Percentiles rank a stretch among this genome's conserved stretches.
These are phyloP conservation scores for Tinamus guttatus DNA, from an alignment of 2,113 vertebrate genomes.

Conservation along the genomic window DNA sequence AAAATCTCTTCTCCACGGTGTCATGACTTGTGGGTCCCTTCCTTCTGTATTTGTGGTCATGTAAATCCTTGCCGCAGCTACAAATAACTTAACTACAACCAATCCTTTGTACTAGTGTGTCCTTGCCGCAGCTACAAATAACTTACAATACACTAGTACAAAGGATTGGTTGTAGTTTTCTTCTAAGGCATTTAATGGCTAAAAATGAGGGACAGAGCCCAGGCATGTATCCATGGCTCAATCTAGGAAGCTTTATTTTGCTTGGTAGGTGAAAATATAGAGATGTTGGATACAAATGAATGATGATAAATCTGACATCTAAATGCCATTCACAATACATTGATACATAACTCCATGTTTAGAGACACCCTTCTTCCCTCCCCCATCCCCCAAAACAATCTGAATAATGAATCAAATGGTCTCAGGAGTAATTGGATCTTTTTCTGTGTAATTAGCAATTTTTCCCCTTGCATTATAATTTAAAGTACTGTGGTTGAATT, in stretches of 20 bases:
- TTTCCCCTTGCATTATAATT: constrained; percentile 82
- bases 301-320: constrained; percentile 50
- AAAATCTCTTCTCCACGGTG: not conserved
- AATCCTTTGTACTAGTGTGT: too few species aligned
- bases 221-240: not conserved
- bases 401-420: constrained; percentile 81
- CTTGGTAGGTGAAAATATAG: constrained; percentile 30
- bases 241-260: constrained; percentile 1
- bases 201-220: not conserved
- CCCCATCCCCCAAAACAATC: constrained; percentile 62
- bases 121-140: not conserved
- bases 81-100: not conserved
- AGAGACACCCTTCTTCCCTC: constrained; percentile 56
- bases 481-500: constrained; percentile 80
- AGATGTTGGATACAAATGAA: constrained; percentile 6
- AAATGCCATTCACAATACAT: constrained; percentile 54
- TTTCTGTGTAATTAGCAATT: constrained; percentile 85
- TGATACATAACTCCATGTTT: constrained; percentile 65
- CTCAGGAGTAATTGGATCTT: constrained; percentile 79
- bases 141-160: not conserved
- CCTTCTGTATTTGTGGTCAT: not conserved
- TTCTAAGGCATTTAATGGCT: not conserved
- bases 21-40: not conserved
- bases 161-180: not conserved
- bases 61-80: not conserved